These are phyloP conservation scores for Macrosoma leucophasiata DNA, from an alignment of 2,888 invertebrate genomes.

Conservation along the genomic window DNA sequence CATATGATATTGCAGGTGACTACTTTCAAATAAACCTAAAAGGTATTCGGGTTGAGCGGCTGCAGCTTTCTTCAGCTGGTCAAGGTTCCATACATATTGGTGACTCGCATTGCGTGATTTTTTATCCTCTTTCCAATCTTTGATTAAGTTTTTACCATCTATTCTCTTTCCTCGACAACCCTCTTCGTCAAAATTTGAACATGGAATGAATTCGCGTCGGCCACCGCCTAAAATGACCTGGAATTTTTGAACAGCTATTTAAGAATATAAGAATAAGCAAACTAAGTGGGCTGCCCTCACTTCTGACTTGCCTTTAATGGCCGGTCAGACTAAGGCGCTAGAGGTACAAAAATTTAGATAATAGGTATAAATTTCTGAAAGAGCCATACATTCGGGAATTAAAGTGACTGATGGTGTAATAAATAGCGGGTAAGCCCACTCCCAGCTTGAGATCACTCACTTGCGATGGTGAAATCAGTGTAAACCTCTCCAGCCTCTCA, in stretches of 20 bases:
- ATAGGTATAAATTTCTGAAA: too few species aligned
- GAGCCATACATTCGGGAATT: too few species aligned
- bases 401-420: too few species aligned
- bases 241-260: slow-evolving; percentile 7
- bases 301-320: too few species aligned
- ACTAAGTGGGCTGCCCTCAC: too few species aligned
- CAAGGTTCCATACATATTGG: slow-evolving; percentile 76
- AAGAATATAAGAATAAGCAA: too few species aligned
- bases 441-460: too few species aligned
- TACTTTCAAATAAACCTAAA: slow-evolving; percentile 77
- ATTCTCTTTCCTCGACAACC: slow-evolving; percentile 54
- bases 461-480: too few species aligned
- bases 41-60: slow-evolving; percentile 70
- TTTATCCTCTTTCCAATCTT: slow-evolving; percentile 77
- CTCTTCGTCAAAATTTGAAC: slow-evolving; percentile 64
- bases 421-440: too few species aligned
- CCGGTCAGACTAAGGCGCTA: too few species aligned
- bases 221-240: slow-evolving; percentile 85
- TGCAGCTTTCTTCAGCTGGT: slow-evolving; percentile 60
- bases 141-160: slow-evolving; percentile 80
- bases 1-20: slow-evolving; percentile 80
- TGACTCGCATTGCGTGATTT: slow-evolving; percentile 42
- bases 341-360: too few species aligned
- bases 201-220: slow-evolving; percentile 78
- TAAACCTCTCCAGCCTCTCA: too few species aligned